Evolutionary conservation across 2,797 vertebrate genomes (phyloP), one percentile per base, ranked within the genome.

Genomic region (Arctocebus calabarensis): DNA sequence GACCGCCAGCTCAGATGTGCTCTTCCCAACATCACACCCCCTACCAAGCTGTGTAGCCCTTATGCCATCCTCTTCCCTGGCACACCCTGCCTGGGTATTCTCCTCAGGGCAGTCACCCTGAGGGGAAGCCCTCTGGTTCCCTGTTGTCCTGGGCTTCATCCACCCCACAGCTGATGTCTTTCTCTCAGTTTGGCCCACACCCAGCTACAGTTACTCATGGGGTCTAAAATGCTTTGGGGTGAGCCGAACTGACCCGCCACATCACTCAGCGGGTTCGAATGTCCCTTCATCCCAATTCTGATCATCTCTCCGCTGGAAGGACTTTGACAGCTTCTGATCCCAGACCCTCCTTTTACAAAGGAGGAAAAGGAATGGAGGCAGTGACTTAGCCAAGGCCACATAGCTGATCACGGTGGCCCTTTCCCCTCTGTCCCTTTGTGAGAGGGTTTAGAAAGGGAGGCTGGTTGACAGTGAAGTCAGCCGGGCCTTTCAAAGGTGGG

Each of bases 71-170:
- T 79, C 57, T 64, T 62, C 75, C 32, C n/a, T 32, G 4, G 2
- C 59, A 7, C 17, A 22, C 62, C 25, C 5, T 4, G 34, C 17
- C 37, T 19, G 45, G 16, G n/a, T 11, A 3, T 32, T 37, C 20
- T 4, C 17, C 25, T 55, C 19, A 0, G 0, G 5, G 19, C 29
- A 11, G 48, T 40, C 7, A 4, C 25, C 83, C 16, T 4, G 16
- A 52, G 45, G 45, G 73, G 59, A 66, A 10, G n/a, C 75, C 45
- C 34, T 64, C 40, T 20, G 6, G n/a, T n/a, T 79, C 45, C 48
- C 23, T 0, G 22, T 27, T 59, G 57, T 70, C 71, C 52, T 32
- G 7, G 11, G 40, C 7, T 71, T 71, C 77, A 29, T 40, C 22
- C 29, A 13, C 0, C n/a, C 37, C 55, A 66, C 20, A 7, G 45